phyloP scores from a whole-genome alignment of 2,113 vertebrate genomes.

The Psephotus haematonotus region DNA sequence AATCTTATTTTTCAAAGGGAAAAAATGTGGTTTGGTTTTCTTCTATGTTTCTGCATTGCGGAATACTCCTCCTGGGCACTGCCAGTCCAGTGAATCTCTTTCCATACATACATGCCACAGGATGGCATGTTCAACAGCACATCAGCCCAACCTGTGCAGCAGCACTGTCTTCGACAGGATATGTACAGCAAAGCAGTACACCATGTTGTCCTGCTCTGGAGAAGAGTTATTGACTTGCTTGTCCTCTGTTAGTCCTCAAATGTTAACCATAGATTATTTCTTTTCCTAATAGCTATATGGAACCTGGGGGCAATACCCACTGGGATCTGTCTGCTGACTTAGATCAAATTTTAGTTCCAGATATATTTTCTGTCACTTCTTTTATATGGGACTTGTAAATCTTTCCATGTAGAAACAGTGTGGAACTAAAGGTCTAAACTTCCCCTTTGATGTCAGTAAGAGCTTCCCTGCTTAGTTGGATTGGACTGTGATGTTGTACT shows the following conservation, averaged over 20 bases:
- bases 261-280: neutral
- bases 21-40: rapidly evolving
- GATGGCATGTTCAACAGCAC: neutral
- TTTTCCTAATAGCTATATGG: neutral
- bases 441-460: constrained; percentile 32
- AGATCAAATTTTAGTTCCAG: constrained; percentile 24
- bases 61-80: neutral
- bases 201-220: neutral
- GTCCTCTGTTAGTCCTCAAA: constrained; percentile 13
- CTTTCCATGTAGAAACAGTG: constrained; percentile 43
- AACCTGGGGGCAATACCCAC: neutral
- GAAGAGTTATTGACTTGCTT: neutral
- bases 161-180: rapidly evolving
- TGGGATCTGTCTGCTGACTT: neutral
- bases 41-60: neutral
- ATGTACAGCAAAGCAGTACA: too few relatives aligned
- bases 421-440: constrained; percentile 44
- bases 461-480: neutral
- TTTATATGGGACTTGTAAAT: constrained; percentile 45
- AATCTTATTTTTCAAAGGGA: neutral
- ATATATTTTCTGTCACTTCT: constrained; percentile 49
- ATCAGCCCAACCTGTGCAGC: neutral
- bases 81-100: neutral
- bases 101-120: too few relatives aligned
- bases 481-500: neutral